These are phyloP conservation scores for Limnephilus lunatus DNA, from an alignment of 2,888 invertebrate genomes.

Conservation along the genomic window DNA sequence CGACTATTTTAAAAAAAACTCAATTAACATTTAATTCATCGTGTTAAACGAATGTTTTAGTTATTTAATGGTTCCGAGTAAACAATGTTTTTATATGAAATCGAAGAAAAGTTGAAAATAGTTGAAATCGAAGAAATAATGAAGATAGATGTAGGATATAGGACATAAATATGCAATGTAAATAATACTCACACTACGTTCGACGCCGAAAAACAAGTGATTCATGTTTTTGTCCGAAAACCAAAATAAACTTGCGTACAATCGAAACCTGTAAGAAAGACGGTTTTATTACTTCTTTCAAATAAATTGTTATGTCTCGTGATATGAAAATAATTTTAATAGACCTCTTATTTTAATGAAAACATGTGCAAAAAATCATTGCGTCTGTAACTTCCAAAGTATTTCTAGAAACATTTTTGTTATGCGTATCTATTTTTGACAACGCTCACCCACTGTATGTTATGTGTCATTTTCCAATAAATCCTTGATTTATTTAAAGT, in stretches of 20 bases:
- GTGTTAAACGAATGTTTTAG: background rate
- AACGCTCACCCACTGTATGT: background rate
- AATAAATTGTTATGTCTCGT: conserved; percentile 10
- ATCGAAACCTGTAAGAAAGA: conserved; percentile 22
- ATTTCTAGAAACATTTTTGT: conserved; percentile 30
- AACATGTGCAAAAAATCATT: conserved; percentile 20
- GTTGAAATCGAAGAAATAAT: too few relatives aligned
- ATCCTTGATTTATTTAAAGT: background rate
- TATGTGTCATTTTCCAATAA: background rate
- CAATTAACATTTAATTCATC: background rate
- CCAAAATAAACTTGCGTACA: conserved; percentile 59
- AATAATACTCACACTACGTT: background rate
- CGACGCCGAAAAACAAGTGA: conserved; percentile 60
- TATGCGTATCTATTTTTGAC: conserved; percentile 16
- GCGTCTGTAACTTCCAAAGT: background rate
- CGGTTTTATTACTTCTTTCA: conserved; percentile 9
- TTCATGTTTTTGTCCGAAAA: conserved; percentile 59
- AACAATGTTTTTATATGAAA: background rate
- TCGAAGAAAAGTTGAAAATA: too few relatives aligned
- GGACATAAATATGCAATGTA: background rate
- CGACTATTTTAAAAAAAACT: background rate
- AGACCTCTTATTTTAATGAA: background rate
- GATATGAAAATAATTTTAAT: background rate
- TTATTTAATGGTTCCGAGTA: background rate
- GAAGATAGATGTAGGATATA: background rate